Base-by-base conservation (phyloP, 2,113 vertebrate genomes). In the Rafetus swinhoei region DNA sequence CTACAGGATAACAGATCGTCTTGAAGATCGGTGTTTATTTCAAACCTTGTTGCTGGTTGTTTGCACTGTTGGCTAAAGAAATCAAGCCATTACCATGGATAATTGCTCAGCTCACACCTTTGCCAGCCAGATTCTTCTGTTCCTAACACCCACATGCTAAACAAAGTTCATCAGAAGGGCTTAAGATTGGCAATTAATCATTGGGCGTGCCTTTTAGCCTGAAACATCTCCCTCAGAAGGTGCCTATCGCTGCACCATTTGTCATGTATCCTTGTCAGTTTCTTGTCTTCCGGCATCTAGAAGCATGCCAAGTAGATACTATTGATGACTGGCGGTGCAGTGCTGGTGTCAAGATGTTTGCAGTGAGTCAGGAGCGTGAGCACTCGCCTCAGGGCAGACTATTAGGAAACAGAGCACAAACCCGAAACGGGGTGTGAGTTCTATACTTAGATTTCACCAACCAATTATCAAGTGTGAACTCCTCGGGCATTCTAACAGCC, bases 31-130 rank as follows among this genome's bases (percentile, higher is more conserved):
- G 52, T 80, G 90, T 39, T 57, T 59, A 76, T 5, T 53, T 22
- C 13, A 87, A 92, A 72, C 65, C 10, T 81, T 84, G 72, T 72
- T 92, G 72, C 85, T 92, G 77, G 81, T 92, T 84, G 50, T 55
- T 92, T 89, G 18, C 54, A 91, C 15, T 3, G n/a, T 13, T 93
- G 35, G 39, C 39, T 93, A 84, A 88, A 35, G 81, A 80, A 55
- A 84, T n/a, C 59, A 22, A 90, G 84, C 79, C 86, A 50, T 91
- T 89, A 54, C 19, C 39, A 24, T 52, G 39, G 52, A 39, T 90
- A 81, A 93, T 88, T 54, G 81, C 80, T 94, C 76, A 6, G 76
- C 25, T 84, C 2, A 0, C 56, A 56, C 10, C 57, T 85, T 88
- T 92, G 52, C 62, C 3, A 52, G 65, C 2, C 52, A 65, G 29